A percentile compares a stretch with the other conserved stretches of the same genome.
Conservation (phyloP, 2,797 vertebrate species). For the Choloepus didactylus region DNA sequence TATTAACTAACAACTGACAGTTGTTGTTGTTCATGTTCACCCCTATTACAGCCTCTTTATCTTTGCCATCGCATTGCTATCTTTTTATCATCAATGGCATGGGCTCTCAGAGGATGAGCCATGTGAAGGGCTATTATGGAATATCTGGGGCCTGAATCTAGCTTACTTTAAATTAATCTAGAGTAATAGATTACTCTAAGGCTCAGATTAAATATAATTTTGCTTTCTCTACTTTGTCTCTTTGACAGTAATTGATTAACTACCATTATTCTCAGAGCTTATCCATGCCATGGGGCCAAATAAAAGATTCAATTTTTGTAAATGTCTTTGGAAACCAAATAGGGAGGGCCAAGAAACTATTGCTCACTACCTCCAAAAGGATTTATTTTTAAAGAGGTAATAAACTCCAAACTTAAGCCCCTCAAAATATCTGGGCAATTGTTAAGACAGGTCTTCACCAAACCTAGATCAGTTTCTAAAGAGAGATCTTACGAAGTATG, state of each 20-base stretch:
- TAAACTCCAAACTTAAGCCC: constrained; percentile 48
- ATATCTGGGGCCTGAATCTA: constrained; percentile 66
- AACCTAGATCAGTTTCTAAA: constrained; percentile 54
- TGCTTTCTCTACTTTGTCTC: constrained; percentile 73
- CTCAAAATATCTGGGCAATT: constrained; percentile 21
- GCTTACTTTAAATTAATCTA: constrained; percentile 75
- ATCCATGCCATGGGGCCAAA: constrained; percentile 46
- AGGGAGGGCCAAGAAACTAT: constrained; percentile 43
- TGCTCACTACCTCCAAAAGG: constrained; percentile 32
- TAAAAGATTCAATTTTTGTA: constrained; percentile 64
- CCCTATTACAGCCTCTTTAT: constrained; percentile 61
- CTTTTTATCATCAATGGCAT: constrained; percentile 60
- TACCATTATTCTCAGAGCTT: constrained; percentile 63
- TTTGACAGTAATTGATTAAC: constrained; percentile 77
- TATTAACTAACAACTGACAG: constrained; percentile 71
- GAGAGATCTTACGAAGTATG: background rate
- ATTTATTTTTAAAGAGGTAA: constrained; percentile 63
- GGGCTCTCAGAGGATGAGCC: constrained; percentile 71
- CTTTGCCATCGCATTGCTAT: constrained; percentile 71
- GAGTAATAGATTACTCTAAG: constrained; percentile 64
- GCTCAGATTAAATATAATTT: constrained; percentile 75
- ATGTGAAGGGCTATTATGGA: constrained; percentile 71
- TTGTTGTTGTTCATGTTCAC: constrained; percentile 32
- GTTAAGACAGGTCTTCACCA: constrained; percentile 46
- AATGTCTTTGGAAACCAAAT: constrained; percentile 59